Percentiles rank a stretch among this genome's conserved stretches.
phyloP scores from a whole-genome alignment of 2,888 invertebrate genomes.

The Itoplectis maculator region DNA sequence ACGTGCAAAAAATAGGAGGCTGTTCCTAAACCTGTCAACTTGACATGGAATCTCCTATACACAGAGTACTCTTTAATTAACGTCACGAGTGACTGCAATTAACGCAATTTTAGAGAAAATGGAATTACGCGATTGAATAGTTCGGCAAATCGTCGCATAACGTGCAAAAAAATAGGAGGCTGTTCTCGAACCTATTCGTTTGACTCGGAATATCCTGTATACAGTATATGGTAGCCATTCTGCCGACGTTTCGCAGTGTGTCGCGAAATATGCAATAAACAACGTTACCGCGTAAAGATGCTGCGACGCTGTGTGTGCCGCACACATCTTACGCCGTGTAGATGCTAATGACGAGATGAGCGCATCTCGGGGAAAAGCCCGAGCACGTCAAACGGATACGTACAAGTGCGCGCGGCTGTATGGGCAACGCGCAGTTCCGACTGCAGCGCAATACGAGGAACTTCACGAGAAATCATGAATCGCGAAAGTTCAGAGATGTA shows the following conservation, averaged over 20 bases:
- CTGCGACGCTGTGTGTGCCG: neutral
- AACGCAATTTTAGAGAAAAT: too few species aligned
- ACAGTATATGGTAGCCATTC: neutral
- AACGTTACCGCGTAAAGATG: slow-evolving; percentile 2
- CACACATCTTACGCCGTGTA: neutral
- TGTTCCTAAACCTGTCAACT: too few species aligned
- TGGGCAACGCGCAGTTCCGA: neutral
- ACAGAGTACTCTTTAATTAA: too few species aligned
- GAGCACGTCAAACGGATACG: neutral
- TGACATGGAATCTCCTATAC: too few species aligned
- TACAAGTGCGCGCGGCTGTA: neutral
- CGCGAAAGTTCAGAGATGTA: neutral
- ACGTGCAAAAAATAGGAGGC: too few species aligned
- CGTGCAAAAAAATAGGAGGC: too few species aligned
- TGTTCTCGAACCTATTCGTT: too few species aligned
- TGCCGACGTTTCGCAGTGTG: neutral
- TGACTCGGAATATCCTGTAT: neutral
- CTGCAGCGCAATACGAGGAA: neutral
- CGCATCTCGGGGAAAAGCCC: neutral
- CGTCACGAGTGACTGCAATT: too few species aligned
- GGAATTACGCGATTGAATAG: too few species aligned
- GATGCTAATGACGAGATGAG: slow-evolving; percentile 5
- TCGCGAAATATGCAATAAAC: slow-evolving; percentile 11
- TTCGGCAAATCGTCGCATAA: too few species aligned
- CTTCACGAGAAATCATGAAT: neutral